Base-by-base conservation (phyloP, 2,888 invertebrate genomes). In the Chaetogeoica ovagalla region DNA sequence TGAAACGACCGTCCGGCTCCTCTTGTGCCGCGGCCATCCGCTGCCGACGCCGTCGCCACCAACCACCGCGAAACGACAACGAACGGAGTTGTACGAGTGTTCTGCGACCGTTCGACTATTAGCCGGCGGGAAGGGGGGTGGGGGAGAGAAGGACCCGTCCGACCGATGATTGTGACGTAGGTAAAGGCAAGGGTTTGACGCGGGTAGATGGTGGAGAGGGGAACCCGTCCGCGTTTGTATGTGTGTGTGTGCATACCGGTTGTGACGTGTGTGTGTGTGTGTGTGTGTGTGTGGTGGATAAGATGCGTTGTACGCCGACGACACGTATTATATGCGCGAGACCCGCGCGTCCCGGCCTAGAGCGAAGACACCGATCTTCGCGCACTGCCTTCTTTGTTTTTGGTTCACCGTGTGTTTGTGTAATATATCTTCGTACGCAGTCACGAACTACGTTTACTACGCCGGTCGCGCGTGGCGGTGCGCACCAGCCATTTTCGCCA, bases 1-100 rank as follows among this genome's bases (percentile, higher is more conserved):
- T 23, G 66, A 75, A 75, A 66, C 75, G 75, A 43, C 19, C 23
- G 57, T 15, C 75, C 75, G 75, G 43, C 57, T 66, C 75, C 75
- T 74, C 65, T 52, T 15, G 6, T 11, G 65, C 74, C 65, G 65
- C 60, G 4, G 19, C 21, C 19, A 7, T 39, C 13, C 21, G 39
- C 8, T 11, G 59, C n/a, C 30, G 39, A 7, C 7, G 4, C 4
- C 39, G 39, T 4, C 7, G 39, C 39, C 5, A 4, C 39, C 5
- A 39, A 43, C 43, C 43, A 30, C 30, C 30, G 30, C 30, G 30
- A 30, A 30, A 30, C 30, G 30, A 30, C 43, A 43, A 9, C 8
- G 43, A 43, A n/a, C n/a, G 4, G 43, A 43, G 43, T 43, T 7
- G 30, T 30, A 7, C 21, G 39, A 30, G 37, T 23, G 15, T 5